Percentiles rank a stretch among this genome's conserved stretches.
These are phyloP conservation scores for Ursus arctos DNA, from an alignment of 2,113 vertebrate species.

Conservation along the genomic window DNA sequence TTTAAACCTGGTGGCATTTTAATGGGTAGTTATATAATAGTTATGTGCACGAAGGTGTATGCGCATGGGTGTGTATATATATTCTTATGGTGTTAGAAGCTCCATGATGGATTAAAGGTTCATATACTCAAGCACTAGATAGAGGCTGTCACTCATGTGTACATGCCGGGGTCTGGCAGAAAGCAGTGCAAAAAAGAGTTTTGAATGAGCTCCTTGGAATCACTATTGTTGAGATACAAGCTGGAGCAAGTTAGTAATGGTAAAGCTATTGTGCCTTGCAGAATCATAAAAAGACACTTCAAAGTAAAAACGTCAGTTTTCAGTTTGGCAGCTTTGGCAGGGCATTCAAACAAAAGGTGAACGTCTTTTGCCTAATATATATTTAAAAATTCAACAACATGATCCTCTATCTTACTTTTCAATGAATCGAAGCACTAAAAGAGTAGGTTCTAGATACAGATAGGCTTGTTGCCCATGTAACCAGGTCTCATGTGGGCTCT, in stretches of 20 bases:
- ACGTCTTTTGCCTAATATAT: conserved; percentile 69
- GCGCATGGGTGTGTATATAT: background rate
- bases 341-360: conserved; percentile 78
- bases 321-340: conserved; percentile 72
- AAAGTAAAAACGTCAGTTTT: conserved; percentile 72
- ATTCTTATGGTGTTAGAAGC: background rate
- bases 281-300: conserved; percentile 78
- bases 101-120: conserved; percentile 57
- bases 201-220: conserved; percentile 82
- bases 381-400: conserved; percentile 75
- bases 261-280: conserved; percentile 80
- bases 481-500: conserved; percentile 64
- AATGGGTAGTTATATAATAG: conserved; percentile 73
- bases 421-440: conserved; percentile 72
- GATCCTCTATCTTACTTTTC: conserved; percentile 76
- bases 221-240: conserved; percentile 82
- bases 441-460: conserved; percentile 70
- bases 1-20: conserved; percentile 84
- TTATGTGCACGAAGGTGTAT: background rate
- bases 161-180: background rate
- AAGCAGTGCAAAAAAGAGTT: conserved; percentile 80
- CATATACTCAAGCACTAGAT: conserved; percentile 12
- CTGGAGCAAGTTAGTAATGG: conserved; percentile 82
- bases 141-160: conserved; percentile 53
- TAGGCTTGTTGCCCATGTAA: conserved; percentile 63